Evolutionary conservation across 1,140 invertebrate species (phyloP).

Genomic region (Drosophila aff.): DNA sequence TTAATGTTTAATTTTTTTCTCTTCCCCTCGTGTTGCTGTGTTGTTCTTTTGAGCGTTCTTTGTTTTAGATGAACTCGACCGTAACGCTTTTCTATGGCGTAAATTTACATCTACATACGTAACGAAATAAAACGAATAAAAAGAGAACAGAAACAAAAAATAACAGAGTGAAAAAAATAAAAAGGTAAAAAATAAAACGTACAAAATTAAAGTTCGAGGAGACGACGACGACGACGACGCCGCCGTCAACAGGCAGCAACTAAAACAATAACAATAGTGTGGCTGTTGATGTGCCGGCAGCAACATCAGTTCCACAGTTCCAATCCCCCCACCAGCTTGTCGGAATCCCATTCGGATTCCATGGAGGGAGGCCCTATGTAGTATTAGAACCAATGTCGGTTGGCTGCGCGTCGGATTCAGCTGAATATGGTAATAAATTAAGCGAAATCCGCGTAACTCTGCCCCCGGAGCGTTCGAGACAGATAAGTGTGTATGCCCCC

Average conservation of each 20-base stretch:
- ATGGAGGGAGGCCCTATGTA: not conserved
- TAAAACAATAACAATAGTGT: constrained; percentile 68
- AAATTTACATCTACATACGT: constrained; percentile 84
- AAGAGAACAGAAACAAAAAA: constrained; percentile 17
- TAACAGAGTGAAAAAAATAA: constrained; percentile 12
- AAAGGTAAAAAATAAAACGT: constrained; percentile 23
- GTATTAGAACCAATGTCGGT: constrained; percentile 64
- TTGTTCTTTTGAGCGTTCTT: constrained; percentile 80
- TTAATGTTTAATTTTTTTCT: constrained; percentile 79
- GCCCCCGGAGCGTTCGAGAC: constrained; percentile 8
- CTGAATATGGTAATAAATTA: constrained; percentile 84
- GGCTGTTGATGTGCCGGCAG: constrained; percentile 50
- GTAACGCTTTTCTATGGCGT: constrained; percentile 84
- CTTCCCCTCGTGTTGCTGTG: constrained; percentile 4
- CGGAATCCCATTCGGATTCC: constrained; percentile 71
- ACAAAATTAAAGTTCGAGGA: constrained; percentile 66
- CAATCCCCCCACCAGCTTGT: constrained; percentile 26
- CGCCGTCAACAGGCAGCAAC: constrained; percentile 43
- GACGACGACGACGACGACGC: constrained; percentile 7
- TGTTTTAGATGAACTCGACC: constrained; percentile 84
- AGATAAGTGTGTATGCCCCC: constrained; percentile 33
- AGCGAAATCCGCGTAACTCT: constrained; percentile 61
- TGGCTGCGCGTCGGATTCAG: constrained; percentile 72
- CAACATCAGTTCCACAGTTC: constrained; percentile 37
- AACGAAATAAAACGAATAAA: constrained; percentile 77